A percentile compares a stretch with the other conserved stretches of the same genome.
Evolutionary conservation across 2,888 invertebrate genomes (phyloP).

Genomic region (Pseudolycoriella hygida): DNA sequence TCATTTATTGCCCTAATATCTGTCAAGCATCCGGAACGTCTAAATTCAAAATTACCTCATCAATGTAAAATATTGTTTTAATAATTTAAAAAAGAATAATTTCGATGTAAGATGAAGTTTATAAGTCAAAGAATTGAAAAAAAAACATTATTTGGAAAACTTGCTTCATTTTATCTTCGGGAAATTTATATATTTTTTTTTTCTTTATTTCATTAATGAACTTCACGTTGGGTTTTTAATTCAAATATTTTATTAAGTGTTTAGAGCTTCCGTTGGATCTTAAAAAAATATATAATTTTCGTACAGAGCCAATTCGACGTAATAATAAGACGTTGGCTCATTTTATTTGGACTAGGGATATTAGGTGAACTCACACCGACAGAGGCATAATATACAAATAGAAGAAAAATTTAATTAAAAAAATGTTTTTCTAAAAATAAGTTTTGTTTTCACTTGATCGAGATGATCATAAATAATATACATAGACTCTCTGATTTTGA

Average conservation of each 20-base stretch:
- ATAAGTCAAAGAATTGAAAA: background rate
- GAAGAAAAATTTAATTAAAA: no score
- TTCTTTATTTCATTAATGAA: background rate
- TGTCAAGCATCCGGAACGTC: slow-evolving; percentile 4
- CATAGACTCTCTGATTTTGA: no score
- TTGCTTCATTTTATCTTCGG: background rate
- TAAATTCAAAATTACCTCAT: slow-evolving; percentile 6
- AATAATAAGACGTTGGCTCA: no score
- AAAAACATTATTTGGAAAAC: background rate
- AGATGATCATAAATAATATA: no score
- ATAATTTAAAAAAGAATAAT: slow-evolving; percentile 3
- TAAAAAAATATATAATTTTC: no score
- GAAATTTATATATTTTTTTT: background rate
- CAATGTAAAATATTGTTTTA: slow-evolving; percentile 7
- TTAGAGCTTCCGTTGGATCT: background rate
- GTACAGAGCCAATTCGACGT: no score
- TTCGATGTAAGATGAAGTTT: background rate
- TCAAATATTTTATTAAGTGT: background rate
- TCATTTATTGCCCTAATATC: slow-evolving; percentile 5
- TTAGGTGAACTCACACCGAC: no score
- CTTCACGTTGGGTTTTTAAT: background rate
- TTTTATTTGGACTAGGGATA: no score
- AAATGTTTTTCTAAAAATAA: no score
- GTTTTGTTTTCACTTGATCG: no score
- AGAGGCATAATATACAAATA: no score